Conservation (phyloP, 2,797 vertebrate species). For the Enteromius mattozi region DNA sequence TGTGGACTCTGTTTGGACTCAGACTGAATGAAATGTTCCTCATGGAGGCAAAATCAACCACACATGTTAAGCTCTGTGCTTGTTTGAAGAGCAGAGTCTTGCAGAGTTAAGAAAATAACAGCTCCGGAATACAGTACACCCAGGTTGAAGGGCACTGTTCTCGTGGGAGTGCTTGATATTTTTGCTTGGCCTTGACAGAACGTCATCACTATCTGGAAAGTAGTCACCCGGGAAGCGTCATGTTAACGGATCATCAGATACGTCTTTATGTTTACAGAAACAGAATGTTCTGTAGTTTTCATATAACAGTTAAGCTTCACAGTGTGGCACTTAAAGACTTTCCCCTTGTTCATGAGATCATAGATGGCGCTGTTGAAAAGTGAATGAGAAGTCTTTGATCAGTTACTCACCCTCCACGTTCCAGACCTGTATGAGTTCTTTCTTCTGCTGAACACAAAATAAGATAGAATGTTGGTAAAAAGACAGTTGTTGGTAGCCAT, state of each 20-base stretch:
- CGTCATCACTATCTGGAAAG: slow-evolving; percentile 43
- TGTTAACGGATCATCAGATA: slow-evolving; percentile 27
- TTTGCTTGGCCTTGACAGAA: slow-evolving; percentile 35
- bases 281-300: slow-evolving; percentile 24
- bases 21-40: slow-evolving; percentile 50
- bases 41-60: slow-evolving; percentile 56
- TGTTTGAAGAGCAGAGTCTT: slow-evolving; percentile 58
- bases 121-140: slow-evolving; percentile 52
- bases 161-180: slow-evolving; percentile 46
- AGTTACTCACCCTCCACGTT: background rate
- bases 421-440: background rate
- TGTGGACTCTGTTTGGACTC: slow-evolving; percentile 39
- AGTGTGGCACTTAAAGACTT: background rate
- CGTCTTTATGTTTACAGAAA: slow-evolving; percentile 4
- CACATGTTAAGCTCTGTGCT: slow-evolving; percentile 60
- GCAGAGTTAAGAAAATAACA: slow-evolving; percentile 61
- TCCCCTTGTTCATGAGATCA: background rate
- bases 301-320: background rate
- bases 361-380: background rate
- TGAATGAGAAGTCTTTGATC: background rate
- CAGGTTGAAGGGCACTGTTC: slow-evolving; percentile 44
- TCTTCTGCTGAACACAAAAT: background rate
- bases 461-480: background rate
- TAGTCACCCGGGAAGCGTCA: slow-evolving; percentile 13
- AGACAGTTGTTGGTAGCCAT: background rate